These are phyloP conservation scores for Melitaea cinxia DNA, from an alignment of 1,140 invertebrate genomes.

Conservation along the genomic window DNA sequence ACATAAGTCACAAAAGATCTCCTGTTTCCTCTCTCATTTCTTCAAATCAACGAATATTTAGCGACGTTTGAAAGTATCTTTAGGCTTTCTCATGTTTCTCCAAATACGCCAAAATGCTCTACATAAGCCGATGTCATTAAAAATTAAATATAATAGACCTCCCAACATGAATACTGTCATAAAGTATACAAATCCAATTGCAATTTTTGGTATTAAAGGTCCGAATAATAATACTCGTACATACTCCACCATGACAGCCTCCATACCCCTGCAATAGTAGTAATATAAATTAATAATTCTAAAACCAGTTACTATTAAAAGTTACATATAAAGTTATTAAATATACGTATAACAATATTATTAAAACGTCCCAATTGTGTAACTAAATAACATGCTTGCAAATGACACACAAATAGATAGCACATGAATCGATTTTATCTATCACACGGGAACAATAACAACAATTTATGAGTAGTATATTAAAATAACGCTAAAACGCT, in stretches of 20 bases:
- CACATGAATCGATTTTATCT: no score
- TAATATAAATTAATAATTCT: not conserved
- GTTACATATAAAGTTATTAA: no score
- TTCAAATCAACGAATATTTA: not conserved
- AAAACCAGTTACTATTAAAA: no score
- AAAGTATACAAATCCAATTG: conserved; percentile 85
- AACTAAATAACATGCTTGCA: no score
- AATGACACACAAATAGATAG: no score
- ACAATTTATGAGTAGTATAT: no score
- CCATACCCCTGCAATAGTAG: conserved; percentile 86
- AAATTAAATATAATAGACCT: conserved; percentile 92
- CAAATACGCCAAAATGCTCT: conserved; percentile 91
- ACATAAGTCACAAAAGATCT: not conserved
- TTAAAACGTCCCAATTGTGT: no score
- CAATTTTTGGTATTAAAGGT: conserved; percentile 87
- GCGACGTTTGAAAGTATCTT: conserved; percentile 20
- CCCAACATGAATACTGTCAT: conserved; percentile 89
- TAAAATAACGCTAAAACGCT: no score
- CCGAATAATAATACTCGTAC: conserved; percentile 89
- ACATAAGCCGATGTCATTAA: conserved; percentile 92
- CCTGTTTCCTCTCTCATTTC: not conserved
- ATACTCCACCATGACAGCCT: conserved; percentile 94
- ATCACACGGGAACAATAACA: no score
- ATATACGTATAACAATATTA: no score
- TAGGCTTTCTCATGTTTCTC: conserved; percentile 74